Conservation (phyloP, 1,140 invertebrate genomes). For the Diorhabda sublineata region DNA sequence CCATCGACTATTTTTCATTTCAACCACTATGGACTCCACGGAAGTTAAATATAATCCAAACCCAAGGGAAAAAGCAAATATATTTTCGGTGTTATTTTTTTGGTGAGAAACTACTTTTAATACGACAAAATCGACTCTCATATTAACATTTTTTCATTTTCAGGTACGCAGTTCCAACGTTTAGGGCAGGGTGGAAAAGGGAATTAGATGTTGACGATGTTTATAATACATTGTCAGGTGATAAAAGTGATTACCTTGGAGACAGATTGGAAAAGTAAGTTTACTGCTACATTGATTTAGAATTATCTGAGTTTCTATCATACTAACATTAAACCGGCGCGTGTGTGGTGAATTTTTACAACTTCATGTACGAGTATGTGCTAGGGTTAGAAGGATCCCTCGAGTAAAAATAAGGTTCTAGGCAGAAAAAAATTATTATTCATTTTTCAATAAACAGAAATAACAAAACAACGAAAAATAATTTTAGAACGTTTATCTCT, state of each 20-base stretch:
- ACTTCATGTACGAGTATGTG: too few relatives aligned
- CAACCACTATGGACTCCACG: not conserved
- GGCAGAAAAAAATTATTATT: too few relatives aligned
- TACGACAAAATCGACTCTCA: not conserved
- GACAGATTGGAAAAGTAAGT: slow-evolving; percentile 3
- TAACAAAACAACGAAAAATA: too few relatives aligned
- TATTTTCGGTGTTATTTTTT: slow-evolving; percentile 8
- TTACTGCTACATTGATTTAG: not conserved
- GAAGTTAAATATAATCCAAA: slow-evolving; percentile 9
- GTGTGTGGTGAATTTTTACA: too few relatives aligned
- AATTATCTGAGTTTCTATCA: not conserved
- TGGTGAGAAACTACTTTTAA: not conserved
- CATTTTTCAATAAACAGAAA: too few relatives aligned
- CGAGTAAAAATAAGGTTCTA: too few relatives aligned
- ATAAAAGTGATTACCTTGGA: slow-evolving; percentile 5
- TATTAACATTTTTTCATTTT: not conserved
- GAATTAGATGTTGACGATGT: slow-evolving; percentile 4
- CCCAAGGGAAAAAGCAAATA: not conserved
- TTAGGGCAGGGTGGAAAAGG: not conserved
- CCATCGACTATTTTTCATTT: too few relatives aligned
- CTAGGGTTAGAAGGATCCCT: too few relatives aligned
- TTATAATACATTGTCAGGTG: not conserved
- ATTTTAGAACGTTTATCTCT: too few relatives aligned
- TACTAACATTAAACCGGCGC: too few relatives aligned
- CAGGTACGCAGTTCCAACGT: not conserved